Percentiles rank a stretch among this genome's conserved stretches.
These are phyloP conservation scores for Coryphaenoides rupestris DNA, from an alignment of 2,113 vertebrate species.

Conservation along the genomic window DNA sequence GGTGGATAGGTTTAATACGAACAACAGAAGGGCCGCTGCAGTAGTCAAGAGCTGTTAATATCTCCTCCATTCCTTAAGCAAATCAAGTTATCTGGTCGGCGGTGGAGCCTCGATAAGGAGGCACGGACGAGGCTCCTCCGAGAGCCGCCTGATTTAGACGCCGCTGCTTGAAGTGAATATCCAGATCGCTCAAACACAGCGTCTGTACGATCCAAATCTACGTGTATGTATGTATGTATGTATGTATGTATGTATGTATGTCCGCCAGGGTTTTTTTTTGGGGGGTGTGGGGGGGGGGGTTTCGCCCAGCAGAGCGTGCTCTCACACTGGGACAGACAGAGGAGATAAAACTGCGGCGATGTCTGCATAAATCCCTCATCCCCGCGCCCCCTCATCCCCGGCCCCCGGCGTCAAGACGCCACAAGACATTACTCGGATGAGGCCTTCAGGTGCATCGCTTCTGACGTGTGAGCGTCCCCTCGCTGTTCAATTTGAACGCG, in stretches of 20 bases:
- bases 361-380: constrained; percentile 64
- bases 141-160: constrained; percentile 73
- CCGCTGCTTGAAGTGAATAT: constrained; percentile 72
- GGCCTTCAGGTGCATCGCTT: constrained; percentile 64
- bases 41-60: constrained; percentile 69
- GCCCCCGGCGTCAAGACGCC: constrained; percentile 65
- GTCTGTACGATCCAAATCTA: constrained; percentile 68
- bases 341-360: constrained; percentile 66
- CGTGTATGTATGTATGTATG: too few species aligned
- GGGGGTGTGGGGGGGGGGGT: too few species aligned
- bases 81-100: constrained; percentile 72
- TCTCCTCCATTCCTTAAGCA: constrained; percentile 71
- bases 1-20: constrained; percentile 71
- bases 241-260: too few species aligned
- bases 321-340: constrained; percentile 36
- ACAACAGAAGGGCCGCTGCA: constrained; percentile 63
- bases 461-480: constrained; percentile 46
- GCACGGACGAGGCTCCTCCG: constrained; percentile 63
- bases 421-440: constrained; percentile 74
- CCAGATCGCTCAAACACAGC: constrained; percentile 67
- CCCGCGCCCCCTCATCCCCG: constrained; percentile 49
- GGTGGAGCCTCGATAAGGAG: constrained; percentile 72
- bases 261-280: constrained; percentile 37
- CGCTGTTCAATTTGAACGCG: constrained; percentile 72
- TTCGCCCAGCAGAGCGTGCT: constrained; percentile 41